Base-by-base conservation (phyloP, 2,113 vertebrate species). In the Anoplopoma fimbria region DNA sequence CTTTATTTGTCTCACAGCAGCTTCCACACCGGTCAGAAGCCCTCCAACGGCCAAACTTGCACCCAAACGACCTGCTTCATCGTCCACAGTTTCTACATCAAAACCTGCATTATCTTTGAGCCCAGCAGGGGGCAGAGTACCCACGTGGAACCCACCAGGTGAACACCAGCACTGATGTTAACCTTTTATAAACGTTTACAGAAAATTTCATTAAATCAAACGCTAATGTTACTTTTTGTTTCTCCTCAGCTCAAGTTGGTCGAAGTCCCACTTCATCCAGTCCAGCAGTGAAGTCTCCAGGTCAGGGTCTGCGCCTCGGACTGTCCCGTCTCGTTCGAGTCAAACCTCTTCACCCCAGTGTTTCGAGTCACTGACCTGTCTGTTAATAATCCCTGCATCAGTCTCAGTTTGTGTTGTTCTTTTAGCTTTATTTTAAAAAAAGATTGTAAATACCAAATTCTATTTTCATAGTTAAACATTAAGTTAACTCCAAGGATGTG, bases 131-230 rank as follows among this genome's bases (percentile, higher is more conserved):
- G 94, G 81, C 89, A 95, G 49, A 85, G 86, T 92, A 13, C 94
- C 96, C 10, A 97, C 95, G 84, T 98, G 98, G 97, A 96, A 88
- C 84, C 97, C 97, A 14, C 97, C 97, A 96, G 97, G 97, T 99
- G 19, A 58, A 51, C 1, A 15, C 6, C 53, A 4, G 25, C 47
- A 33, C 19, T 31, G 6, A 10, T 38, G 2, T 0, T 23, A 13
- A 45, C 27, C 10, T 27, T n/a, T 9, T 13, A 47, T 1, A 36
- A 19, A 34, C 3, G 33, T 2, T 27, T 73, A 3, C 8, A 40
- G 23, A 21, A 47, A 0, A 1, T 58, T 33, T 34, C 8, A 42
- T 1, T 63, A 5, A 58, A 34, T 14, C 33, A 3, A 73, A 40
- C 0, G 3, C 13, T 27, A 3, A 40, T 60, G 21, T 57, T 62